Base-by-base conservation (phyloP, 1,140 invertebrate species). In the Drosophila mauritiana region DNA sequence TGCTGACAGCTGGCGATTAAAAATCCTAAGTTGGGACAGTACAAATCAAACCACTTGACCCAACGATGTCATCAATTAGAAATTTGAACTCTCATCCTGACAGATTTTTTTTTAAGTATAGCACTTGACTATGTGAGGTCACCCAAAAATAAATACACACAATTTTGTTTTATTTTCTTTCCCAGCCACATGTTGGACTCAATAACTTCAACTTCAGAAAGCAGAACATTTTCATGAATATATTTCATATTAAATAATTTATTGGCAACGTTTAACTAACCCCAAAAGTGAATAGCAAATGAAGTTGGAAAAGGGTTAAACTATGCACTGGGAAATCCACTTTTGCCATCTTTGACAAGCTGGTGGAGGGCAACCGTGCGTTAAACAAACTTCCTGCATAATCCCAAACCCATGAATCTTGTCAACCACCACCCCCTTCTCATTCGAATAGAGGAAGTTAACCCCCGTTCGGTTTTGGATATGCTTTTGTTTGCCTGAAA, bases 311-410 rank as follows among this genome's bases (percentile, higher is more conserved):
- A 75, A 75, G 73, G 73, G 73, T 75, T 75, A 75, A 75, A 75
- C 73, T 75, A 75, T 56, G 49, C 62, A 73, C 51, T 54, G 51
- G 59, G 43, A 68, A 54, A 15, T 36, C 54, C 43, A 42, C 42
- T 15, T 52, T 64, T 54, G 36, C n/a, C 39, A 51, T 34, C 57
- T 55, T 46, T 63, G 40, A 15, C 54, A 37, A 27, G 49, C 56
- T 61, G 51, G 61, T 68, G 27, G 42, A 65, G 69, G 57, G 77
- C 59, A 86, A 65, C 68, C 61, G 63, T 58, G 73, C 78, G 56
- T 80, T 85, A 85, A 73, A 77, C 72, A 81, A 86, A 86, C 78
- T 85, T 80, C 81, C 67, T 68, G 57, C 39, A 63, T 40, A 72
- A 65, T 61, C 55, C 51, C 61, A 54, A 40, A 25, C 51, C 59